Conservation (phyloP, 2,888 invertebrate species). For the Syrista parreyssii region DNA sequence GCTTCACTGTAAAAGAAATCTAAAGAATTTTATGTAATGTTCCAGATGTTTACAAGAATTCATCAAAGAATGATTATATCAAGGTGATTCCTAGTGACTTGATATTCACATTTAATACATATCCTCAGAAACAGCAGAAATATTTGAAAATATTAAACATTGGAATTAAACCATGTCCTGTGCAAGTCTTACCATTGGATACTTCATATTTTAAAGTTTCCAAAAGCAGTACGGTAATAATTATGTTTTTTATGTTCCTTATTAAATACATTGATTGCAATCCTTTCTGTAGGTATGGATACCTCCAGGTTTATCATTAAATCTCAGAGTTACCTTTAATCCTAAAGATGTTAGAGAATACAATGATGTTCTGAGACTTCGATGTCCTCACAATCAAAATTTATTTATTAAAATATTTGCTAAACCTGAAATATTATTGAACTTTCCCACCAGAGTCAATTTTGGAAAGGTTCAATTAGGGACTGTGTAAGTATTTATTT, state of each 20-base stretch:
- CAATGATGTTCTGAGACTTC: not conserved
- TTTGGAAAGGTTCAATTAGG: not conserved
- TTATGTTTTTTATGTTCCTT: not conserved
- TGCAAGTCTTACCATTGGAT: not conserved
- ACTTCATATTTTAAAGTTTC: not conserved
- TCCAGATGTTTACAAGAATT: not conserved
- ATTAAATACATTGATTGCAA: not conserved
- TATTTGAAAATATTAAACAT: not conserved
- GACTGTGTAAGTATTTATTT: not conserved
- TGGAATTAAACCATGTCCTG: not conserved
- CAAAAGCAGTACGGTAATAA: not conserved
- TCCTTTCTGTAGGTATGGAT: not conserved
- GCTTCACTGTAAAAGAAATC: not conserved
- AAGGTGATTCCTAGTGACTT: not conserved
- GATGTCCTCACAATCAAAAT: not conserved
- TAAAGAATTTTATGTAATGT: not conserved
- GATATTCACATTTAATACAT: not conserved
- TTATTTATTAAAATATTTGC: not conserved
- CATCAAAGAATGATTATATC: not conserved
- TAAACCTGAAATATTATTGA: not conserved
- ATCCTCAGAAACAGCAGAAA: not conserved
- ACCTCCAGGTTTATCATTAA: not conserved
- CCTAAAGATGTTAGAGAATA: not conserved
- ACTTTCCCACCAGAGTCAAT: not conserved
- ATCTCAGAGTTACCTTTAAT: not conserved